Evolutionary conservation across 2,888 invertebrate species (phyloP), one percentile per base, ranked within the genome.

Genomic region (Norana najaformis): DNA sequence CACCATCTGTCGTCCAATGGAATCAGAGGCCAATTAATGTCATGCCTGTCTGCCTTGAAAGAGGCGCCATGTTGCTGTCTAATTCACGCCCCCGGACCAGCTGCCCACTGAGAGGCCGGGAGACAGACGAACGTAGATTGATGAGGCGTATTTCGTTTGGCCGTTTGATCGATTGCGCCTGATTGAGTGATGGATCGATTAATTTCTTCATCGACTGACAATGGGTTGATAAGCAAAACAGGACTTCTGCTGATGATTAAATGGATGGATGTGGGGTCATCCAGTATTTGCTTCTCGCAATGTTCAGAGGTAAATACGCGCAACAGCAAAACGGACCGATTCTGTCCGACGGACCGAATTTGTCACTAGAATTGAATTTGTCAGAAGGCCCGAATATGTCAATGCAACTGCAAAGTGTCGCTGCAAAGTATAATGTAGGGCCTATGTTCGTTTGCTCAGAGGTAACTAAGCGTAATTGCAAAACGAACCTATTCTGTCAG

Each of bases 31-130:
- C n/a, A 69, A n/a, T 69, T 69, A 30, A 69, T 4, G 69, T 69
- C 69, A n/a, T 30, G 11, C n/a, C 69, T 13, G 30, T 8, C 69
- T 69, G 69, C n/a, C 69, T 23, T 5, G 69, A 3, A n/a, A n/a
- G n/a, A 30, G 69, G n/a, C 69, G 69, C 69, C 69, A 69, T 69
- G 69, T 69, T 69, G 69, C 69, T 69, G 69, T 69, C 69, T 69
- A n/a, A 69, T 69, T 69, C 69, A 69, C n/a, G 1, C 8, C 41
- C n/a, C 30, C 69, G 69, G 30, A 69, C 8, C n/a, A 69, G 69
- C n/a, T 4, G 30, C 69, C 0, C 69, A 69, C 16, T 69, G 69
- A 69, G 69, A n/a, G 69, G 69, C 69, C 30, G 69, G 69, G 69
- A 69, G n/a, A 69, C 69, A 69, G 69, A 69, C 69, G 69, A 69